Base-by-base conservation (phyloP, 2,797 vertebrate genomes). In the Enteromius anoplus region DNA sequence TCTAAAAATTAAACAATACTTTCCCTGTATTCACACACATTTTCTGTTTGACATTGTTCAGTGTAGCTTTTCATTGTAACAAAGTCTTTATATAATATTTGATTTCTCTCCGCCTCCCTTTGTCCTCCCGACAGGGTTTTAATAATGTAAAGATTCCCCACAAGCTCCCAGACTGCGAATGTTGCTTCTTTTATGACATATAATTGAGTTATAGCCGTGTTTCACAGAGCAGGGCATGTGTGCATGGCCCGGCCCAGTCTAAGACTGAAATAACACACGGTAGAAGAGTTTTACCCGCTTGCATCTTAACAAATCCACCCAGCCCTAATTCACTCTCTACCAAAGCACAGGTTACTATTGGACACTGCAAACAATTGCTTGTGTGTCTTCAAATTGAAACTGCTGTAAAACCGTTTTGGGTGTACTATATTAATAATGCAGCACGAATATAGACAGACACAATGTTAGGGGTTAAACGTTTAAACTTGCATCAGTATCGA, bases 171-270 rank as follows among this genome's bases (percentile, higher is more conserved):
- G 80, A 55, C 81, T n/a, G 53, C 0, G 42, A 69, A 83, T 55
- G 73, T 26, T 23, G 49, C 73, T 73, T 79, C 62, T 78, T 19
- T 72, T 60, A 47, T 37, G 62, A 65, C 65, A 69, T 19, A 12
- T 55, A 75, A 80, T 75, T 62, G 34, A 70, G n/a, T 78, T 32
- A 26, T 45, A 45, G 37, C 72, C 21, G 55, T 72, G 55, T 65
- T 64, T 73, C 29, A 73, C 42, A 64, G 21, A 62, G 69, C 53
- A 81, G 79, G 69, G 79, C 34, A 69, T 81, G 79, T 81, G 42
- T 4, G 14, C 45, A 1, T 0, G n/a, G 47, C 29, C 70, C n/a
- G 21, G 58, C 71, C 60, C 62, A n/a, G 60, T 21, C 80, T 15
- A 32, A 68, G 71, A 66, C 80, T 82, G 71, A 82, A 82, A 75